phyloP scores from a whole-genome alignment of 2,113 vertebrate species.

The Mugil cephalus region DNA sequence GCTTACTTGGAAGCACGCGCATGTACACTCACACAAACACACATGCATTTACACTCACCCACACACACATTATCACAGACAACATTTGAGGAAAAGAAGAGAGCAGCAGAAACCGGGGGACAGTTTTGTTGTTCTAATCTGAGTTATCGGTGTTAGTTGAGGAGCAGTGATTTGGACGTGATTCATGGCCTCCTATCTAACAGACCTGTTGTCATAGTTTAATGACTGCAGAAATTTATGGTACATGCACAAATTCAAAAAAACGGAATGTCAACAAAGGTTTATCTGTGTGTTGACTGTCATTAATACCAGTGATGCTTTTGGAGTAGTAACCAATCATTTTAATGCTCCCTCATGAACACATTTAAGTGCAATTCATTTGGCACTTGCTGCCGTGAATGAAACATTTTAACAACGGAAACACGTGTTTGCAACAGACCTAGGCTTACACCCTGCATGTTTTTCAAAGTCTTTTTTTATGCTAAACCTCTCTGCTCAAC shows the following conservation, averaged over 20 bases:
- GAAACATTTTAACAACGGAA: background rate
- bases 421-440: background rate
- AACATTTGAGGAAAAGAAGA: conserved; percentile 53
- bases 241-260: background rate
- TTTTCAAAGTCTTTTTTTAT: background rate
- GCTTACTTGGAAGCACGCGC: conserved; percentile 27
- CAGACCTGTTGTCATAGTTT: conserved; percentile 26
- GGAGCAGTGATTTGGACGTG: conserved; percentile 45
- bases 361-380: background rate
- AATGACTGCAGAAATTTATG: conserved; percentile 23
- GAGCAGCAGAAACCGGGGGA: conserved; percentile 41
- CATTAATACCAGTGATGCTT: background rate
- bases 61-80: conserved; percentile 30
- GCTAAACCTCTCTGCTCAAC: background rate
- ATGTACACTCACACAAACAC: conserved; percentile 33
- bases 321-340: background rate
- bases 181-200: conserved; percentile 57
- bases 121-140: conserved; percentile 59
- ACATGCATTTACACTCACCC: conserved; percentile 32
- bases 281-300: conserved; percentile 14
- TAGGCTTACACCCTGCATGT: background rate
- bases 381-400: background rate
- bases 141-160: conserved; percentile 49
- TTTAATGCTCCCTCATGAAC: background rate
- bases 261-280: background rate